Evolutionary conservation across 2,888 invertebrate genomes (phyloP), one percentile per base, ranked within the genome.

Genomic region (Rhagonycha lutea): DNA sequence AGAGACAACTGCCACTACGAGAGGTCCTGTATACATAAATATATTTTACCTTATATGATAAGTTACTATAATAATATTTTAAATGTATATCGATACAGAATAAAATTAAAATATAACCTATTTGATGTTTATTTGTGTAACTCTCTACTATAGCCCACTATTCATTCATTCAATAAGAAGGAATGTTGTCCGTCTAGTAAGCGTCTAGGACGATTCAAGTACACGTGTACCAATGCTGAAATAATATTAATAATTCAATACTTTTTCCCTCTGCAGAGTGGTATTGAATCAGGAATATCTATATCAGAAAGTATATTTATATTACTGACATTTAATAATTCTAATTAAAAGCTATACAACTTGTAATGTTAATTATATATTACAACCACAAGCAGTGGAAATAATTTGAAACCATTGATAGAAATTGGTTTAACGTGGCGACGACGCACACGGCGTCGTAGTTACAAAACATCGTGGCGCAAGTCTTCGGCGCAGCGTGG

Each of bases 401-500:
- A 47, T 47, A 47, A 47, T 47, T 47, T 47, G 47, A 47, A 47
- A 47, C 63, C 63, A 65, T 65, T 65, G 63, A 65, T 24, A 26
- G 18, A 26, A 24, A 65, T 65, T 65, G 24, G 12, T 65, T 24
- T 65, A 18, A n/a, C 24, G 23, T 24, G n/a, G 63, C 63, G 26
- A 18, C 62, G 68, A 32, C 71, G 69, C 72, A 29, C 67, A 29
- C 68, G 68, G 70, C 74, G 72, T 72, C 70, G 61, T 23, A 68
- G 71, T 71, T 68, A 26, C 60, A 61, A 12, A 32, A 69, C 61
- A 72, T 67, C 61, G 9, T 24, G 75, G 77, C 77, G 77, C 78
- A 76, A 75, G 72, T 32, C 14, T 62, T 32, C 67, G 68, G 78
- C 78, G 80, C 79, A 71, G 29, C 67, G 72, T 32, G 73, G 73